Evolutionary conservation across 23 tunicate species (phyloP).

Genomic region (Phallusia fumigata): DNA sequence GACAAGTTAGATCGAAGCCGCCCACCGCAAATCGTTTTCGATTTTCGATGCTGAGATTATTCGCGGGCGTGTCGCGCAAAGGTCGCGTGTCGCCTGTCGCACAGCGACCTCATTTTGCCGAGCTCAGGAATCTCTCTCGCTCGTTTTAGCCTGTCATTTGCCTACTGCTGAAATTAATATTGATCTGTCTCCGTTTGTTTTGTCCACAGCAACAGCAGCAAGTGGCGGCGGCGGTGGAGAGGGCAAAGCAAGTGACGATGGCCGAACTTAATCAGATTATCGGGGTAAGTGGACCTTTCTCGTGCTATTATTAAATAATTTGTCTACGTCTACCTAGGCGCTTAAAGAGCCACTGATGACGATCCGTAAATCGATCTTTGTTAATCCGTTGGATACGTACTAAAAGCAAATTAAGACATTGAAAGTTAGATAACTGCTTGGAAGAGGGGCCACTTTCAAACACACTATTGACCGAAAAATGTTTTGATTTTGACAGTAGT

Average conservation of each 20-base stretch:
- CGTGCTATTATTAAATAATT: not conserved
- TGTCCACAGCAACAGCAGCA: constrained; percentile 83
- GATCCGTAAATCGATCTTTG: not conserved
- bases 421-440: too few relatives aligned
- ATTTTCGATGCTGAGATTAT: not conserved
- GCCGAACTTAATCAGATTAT: constrained; percentile 79
- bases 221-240: constrained; percentile 72
- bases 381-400: not conserved
- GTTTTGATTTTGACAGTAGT: too few relatives aligned
- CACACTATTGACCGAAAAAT: too few relatives aligned
- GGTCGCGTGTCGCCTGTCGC: not conserved
- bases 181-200: not conserved
- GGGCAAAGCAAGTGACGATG: constrained; percentile 84
- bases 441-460: too few relatives aligned
- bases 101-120: not conserved
- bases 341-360: not conserved
- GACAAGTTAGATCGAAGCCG: not conserved
- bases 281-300: constrained; percentile 51
- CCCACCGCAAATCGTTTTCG: not conserved
- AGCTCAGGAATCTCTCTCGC: too few relatives aligned
- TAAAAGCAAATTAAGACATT: too few relatives aligned
- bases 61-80: not conserved
- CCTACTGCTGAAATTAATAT: not conserved
- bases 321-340: not conserved
- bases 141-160: too few relatives aligned